Evolutionary conservation across 2,113 vertebrate genomes (phyloP).

Genomic region (Carassius auratus): DNA sequence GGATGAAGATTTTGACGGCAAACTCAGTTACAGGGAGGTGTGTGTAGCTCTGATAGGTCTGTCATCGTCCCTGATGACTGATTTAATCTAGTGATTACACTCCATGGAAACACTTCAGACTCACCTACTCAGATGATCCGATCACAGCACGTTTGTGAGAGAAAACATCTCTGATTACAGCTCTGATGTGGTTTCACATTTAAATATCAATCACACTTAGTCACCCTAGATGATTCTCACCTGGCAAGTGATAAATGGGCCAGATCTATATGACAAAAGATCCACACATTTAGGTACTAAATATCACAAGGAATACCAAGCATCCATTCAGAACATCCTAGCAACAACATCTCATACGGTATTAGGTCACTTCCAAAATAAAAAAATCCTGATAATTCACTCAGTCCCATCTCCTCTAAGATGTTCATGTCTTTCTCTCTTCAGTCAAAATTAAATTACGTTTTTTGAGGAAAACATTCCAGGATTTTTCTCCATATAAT

Average conservation of each 20-base stretch:
- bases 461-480: no score
- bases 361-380: no score
- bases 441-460: no score
- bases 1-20: constrained; percentile 92
- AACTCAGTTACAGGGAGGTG: constrained; percentile 90
- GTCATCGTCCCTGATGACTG: not conserved
- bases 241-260: not conserved
- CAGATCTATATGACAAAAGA: not conserved
- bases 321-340: no score
- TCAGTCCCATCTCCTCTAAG: no score
- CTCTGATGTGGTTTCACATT: no score
- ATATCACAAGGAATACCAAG: no score
- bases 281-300: no score
- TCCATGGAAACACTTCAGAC: not conserved
- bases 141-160: not conserved
- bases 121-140: not conserved
- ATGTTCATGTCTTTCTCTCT: no score
- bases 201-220: not conserved
- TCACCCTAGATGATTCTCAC: not conserved
- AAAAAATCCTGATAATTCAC: no score
- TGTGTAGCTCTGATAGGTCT: not conserved
- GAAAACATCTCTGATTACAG: not conserved
- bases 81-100: not conserved
- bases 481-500: no score
- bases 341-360: no score